Conservation (phyloP, 2,113 vertebrate genomes). For the Melanostigma gelatinosum region DNA sequence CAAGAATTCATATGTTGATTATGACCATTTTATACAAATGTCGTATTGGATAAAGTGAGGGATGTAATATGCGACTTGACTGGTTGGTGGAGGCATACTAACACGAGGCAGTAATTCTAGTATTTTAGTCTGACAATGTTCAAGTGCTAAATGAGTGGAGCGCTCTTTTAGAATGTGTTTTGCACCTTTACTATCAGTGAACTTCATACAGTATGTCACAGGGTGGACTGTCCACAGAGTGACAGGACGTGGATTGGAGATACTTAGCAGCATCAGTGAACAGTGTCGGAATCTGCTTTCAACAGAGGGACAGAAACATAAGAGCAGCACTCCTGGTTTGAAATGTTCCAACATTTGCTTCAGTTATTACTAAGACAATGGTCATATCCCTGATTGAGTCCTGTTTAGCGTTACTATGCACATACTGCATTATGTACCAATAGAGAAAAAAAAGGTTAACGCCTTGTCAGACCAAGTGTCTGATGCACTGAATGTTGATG, state of each 20-base stretch:
- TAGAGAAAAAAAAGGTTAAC: slow-evolving; percentile 55
- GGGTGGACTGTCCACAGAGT: background rate
- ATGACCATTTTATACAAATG: background rate
- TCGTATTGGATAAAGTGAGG: background rate
- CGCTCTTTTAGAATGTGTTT: background rate
- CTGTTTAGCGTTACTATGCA: slow-evolving; percentile 17
- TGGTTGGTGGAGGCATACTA: background rate
- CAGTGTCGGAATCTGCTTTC: slow-evolving; percentile 3
- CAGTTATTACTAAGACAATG: slow-evolving; percentile 8
- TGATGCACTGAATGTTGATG: slow-evolving; percentile 44
- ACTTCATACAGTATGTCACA: background rate
- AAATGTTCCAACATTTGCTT: slow-evolving; percentile 22
- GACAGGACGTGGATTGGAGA: slow-evolving; percentile 6
- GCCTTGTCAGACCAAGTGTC: slow-evolving; percentile 45
- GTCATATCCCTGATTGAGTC: slow-evolving; percentile 19
- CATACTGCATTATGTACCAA: slow-evolving; percentile 47
- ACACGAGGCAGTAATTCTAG: background rate
- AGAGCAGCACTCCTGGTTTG: background rate
- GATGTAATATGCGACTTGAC: background rate
- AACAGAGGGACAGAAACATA: slow-evolving; percentile 23
- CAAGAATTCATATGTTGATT: background rate
- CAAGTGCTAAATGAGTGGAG: background rate
- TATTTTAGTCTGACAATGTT: background rate
- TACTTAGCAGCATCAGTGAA: background rate
- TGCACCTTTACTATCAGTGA: background rate